Percentiles rank a stretch among this genome's conserved stretches.
Conservation (phyloP, 2,797 vertebrate species). For the Coranthus polyacanthus region DNA sequence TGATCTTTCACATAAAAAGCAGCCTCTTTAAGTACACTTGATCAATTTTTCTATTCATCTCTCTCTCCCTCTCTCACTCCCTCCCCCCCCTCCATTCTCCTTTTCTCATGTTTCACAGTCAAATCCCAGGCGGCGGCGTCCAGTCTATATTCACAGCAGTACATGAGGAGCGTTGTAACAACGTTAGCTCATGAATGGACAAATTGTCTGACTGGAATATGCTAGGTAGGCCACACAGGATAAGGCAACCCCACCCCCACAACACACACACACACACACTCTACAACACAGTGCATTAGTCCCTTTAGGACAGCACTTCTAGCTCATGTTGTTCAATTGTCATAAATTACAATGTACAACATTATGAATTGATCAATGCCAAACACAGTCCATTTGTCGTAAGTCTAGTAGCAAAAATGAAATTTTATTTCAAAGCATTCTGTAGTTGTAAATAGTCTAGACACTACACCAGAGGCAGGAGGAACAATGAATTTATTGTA, state of each 20-base stretch:
- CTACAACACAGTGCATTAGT: conserved; percentile 12
- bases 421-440: no score
- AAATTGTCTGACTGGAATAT: conserved; percentile 67
- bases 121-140: conserved; percentile 62
- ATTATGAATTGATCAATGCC: no score
- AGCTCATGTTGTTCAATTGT: no score
- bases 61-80: background rate
- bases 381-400: no score
- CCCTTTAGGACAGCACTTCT: conserved; percentile 2
- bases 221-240: conserved; percentile 28
- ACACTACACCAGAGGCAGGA: conserved; percentile 28
- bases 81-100: conserved; percentile 15
- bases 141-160: conserved; percentile 60
- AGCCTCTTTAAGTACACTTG: conserved; percentile 42
- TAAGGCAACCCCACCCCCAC: conserved; percentile 23
- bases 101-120: conserved; percentile 69
- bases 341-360: no score
- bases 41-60: conserved; percentile 75
- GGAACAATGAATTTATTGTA: conserved; percentile 7
- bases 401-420: no score
- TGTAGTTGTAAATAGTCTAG: no score
- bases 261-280: conserved; percentile 16
- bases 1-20: conserved; percentile 51
- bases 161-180: conserved; percentile 59
- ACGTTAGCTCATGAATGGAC: conserved; percentile 74